A percentile compares a stretch with the other conserved stretches of the same genome.
These are phyloP conservation scores for Heliothis subflexa DNA, from an alignment of 1,140 invertebrate species.

Conservation along the genomic window DNA sequence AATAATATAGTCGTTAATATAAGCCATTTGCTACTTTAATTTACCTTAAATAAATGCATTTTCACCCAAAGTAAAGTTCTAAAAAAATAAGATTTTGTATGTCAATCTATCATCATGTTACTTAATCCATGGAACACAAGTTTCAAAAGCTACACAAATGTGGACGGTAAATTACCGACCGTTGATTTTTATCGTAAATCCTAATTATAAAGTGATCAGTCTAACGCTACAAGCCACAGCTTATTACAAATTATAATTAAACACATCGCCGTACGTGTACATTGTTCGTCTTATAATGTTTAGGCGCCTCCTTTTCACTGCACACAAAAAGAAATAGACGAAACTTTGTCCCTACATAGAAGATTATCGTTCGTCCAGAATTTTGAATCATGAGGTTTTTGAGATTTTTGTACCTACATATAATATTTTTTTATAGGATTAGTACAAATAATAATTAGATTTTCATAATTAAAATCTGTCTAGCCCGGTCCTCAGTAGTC, in stretches of 20 bases:
- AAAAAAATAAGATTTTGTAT: too few species aligned
- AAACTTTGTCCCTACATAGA: constrained; percentile 8
- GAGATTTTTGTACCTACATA: not conserved
- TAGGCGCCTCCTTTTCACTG: constrained; percentile 37
- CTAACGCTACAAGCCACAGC: constrained; percentile 9
- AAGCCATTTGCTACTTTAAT: constrained; percentile 4
- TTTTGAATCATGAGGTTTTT: not conserved
- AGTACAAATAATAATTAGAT: too few species aligned
- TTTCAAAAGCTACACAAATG: not conserved
- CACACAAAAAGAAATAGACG: constrained; percentile 28
- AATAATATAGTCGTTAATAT: constrained; percentile 16
- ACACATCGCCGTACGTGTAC: constrained; percentile 27
- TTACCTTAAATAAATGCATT: too few species aligned
- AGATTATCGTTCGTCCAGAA: not conserved
- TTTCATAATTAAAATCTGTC: not conserved
- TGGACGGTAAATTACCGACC: not conserved
- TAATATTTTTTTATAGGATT: too few species aligned
- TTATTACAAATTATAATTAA: constrained; percentile 43
- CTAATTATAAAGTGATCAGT: constrained; percentile 29
- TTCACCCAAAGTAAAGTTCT: not conserved
- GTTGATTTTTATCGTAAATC: not conserved
- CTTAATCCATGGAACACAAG: not conserved
- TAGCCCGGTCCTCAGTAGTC: not conserved
- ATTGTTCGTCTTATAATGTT: constrained; percentile 37
- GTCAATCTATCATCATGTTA: too few species aligned